Conservation (phyloP, 2,797 vertebrate genomes). For the Pipistrellus nathusii region DNA sequence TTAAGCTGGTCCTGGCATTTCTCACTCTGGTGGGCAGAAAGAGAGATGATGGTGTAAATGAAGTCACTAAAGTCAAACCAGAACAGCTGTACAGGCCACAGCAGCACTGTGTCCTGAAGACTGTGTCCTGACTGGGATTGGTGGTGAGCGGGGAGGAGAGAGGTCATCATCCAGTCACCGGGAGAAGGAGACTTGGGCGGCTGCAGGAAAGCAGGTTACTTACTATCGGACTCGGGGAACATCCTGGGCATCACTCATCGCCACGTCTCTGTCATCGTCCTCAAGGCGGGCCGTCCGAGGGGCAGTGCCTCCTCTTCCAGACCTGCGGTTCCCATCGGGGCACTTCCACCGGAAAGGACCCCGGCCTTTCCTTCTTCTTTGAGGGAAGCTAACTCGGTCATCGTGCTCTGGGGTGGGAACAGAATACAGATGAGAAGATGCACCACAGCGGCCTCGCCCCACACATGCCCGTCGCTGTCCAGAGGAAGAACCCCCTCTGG, state of each 20-base stretch:
- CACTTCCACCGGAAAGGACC: constrained; percentile 90
- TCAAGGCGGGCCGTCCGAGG: constrained; percentile 86
- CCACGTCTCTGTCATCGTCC: constrained; percentile 90
- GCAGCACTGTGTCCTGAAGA: too few relatives aligned
- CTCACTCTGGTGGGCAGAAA: not conserved
- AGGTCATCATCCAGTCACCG: too few relatives aligned
- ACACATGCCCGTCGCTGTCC: not conserved
- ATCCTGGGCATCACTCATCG: constrained; percentile 92
- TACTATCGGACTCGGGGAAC: constrained; percentile 84
- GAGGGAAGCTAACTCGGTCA: constrained; percentile 89
- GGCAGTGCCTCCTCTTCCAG: constrained; percentile 87
- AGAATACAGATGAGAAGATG: not conserved
- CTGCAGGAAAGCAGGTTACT: constrained; percentile 41
- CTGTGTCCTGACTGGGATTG: accelerated
- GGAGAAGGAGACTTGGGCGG: too few relatives aligned
- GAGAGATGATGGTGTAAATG: not conserved
- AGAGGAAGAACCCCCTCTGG: not conserved
- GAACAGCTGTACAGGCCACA: not conserved
- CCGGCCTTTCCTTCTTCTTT: constrained; percentile 90
- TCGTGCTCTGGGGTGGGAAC: constrained; percentile 90
- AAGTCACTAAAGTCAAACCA: not conserved
- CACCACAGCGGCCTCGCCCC: not conserved
- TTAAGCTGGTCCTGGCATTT: not conserved
- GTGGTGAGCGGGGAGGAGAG: too few relatives aligned
- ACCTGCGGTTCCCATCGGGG: constrained; percentile 86